Conservation (phyloP, 2,797 vertebrate genomes). For the Eurystomus glaucurus region DNA sequence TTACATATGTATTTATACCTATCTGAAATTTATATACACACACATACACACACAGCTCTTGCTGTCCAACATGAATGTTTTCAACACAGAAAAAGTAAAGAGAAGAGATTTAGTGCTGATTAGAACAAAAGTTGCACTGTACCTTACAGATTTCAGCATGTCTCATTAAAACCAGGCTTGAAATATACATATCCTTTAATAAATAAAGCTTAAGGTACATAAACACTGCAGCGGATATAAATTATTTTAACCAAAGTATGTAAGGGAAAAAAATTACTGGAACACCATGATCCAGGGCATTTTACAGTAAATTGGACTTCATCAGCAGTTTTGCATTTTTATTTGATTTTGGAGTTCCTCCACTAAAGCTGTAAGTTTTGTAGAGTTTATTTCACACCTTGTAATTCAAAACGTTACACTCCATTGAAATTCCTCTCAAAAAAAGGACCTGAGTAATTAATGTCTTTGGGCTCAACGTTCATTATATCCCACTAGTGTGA, state of each 20-base stretch:
- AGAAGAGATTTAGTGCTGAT: slow-evolving; percentile 78
- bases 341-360: slow-evolving; percentile 78
- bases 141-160: slow-evolving; percentile 77
- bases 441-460: slow-evolving; percentile 56
- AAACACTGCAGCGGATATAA: slow-evolving; percentile 73
- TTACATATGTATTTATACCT: not conserved
- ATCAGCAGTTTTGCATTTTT: slow-evolving; percentile 75
- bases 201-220: slow-evolving; percentile 75
- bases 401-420: slow-evolving; percentile 75
- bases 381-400: slow-evolving; percentile 72
- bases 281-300: slow-evolving; percentile 64
- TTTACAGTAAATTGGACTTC: slow-evolving; percentile 71
- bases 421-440: slow-evolving; percentile 65
- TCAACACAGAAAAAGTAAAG: slow-evolving; percentile 75
- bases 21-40: slow-evolving; percentile 32
- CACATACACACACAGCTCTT: not conserved
- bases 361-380: slow-evolving; percentile 71
- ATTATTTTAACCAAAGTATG: slow-evolving; percentile 78
- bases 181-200: slow-evolving; percentile 76
- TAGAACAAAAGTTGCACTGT: slow-evolving; percentile 76
- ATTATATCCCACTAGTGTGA: slow-evolving; percentile 67
- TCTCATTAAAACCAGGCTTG: slow-evolving; percentile 76
- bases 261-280: slow-evolving; percentile 63
- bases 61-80: slow-evolving; percentile 60
- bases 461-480: slow-evolving; percentile 66